phyloP scores from a whole-genome alignment of 2,888 invertebrate species.

The Cephalotes varians region DNA sequence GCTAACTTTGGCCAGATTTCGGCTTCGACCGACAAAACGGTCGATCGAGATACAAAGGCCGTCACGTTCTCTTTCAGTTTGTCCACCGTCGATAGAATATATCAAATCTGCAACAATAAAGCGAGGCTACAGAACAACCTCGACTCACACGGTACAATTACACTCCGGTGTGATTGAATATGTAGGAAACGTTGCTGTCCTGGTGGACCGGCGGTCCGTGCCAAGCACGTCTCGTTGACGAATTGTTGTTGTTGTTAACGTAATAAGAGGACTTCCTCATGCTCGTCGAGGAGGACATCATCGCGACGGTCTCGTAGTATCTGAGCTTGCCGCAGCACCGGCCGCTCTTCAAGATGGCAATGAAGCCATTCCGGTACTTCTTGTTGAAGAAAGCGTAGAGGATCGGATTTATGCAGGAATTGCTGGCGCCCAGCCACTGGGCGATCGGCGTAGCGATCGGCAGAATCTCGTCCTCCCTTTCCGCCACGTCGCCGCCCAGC shows the following conservation, averaged over 20 bases:
- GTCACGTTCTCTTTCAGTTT: slow-evolving; percentile 5
- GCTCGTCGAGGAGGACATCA: slow-evolving; percentile 94
- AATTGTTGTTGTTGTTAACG: slow-evolving; percentile 88
- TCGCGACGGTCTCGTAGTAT: slow-evolving; percentile 94
- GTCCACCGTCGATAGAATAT: slow-evolving; percentile 19
- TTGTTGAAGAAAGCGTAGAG: slow-evolving; percentile 98
- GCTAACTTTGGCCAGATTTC: slow-evolving; percentile 68
- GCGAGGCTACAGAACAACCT: background rate
- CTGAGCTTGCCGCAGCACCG: slow-evolving; percentile 94
- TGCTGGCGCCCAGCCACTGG: slow-evolving; percentile 97
- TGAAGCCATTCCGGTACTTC: slow-evolving; percentile 96
- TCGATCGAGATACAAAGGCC: slow-evolving; percentile 25
- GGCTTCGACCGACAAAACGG: slow-evolving; percentile 34
- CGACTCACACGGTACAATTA: slow-evolving; percentile 83
- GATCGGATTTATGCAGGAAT: slow-evolving; percentile 98
- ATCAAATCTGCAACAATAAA: slow-evolving; percentile 46
- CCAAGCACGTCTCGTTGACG: slow-evolving; percentile 86
- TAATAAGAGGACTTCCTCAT: slow-evolving; percentile 95
- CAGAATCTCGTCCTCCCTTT: slow-evolving; percentile 93
- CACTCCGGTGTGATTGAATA: slow-evolving; percentile 92
- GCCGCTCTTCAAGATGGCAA: slow-evolving; percentile 94
- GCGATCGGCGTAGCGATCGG: slow-evolving; percentile 95
- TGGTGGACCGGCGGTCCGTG: slow-evolving; percentile 85
- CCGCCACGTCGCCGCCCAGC: slow-evolving; percentile 89
- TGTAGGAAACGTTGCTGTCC: slow-evolving; percentile 89